These are phyloP conservation scores for Pemphigus obesinymphae DNA, from an alignment of 1,140 invertebrate species.

Conservation along the genomic window DNA sequence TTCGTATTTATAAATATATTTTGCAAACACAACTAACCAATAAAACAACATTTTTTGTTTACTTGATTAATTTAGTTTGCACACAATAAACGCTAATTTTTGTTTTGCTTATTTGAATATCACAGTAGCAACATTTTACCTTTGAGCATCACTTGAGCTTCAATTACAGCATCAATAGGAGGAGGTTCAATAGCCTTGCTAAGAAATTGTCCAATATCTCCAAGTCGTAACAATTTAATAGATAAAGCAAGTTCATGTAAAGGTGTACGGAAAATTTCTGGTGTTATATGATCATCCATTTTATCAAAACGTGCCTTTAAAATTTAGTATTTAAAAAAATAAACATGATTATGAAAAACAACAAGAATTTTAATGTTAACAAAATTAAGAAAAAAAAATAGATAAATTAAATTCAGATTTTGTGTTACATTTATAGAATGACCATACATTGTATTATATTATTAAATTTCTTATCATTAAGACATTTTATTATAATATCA, in stretches of 20 bases:
- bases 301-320: slow-evolving; percentile 61
- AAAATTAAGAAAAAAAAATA: too few species aligned
- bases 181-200: slow-evolving; percentile 91
- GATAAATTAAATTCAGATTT: too few species aligned
- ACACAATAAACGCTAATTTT: background rate
- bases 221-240: slow-evolving; percentile 81
- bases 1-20: background rate
- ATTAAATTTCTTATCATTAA: too few species aligned
- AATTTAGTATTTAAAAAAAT: slow-evolving; percentile 2
- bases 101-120: slow-evolving; percentile 8
- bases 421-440: too few species aligned
- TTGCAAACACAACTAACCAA: background rate
- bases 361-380: too few species aligned
- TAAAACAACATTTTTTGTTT: background rate
- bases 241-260: slow-evolving; percentile 83
- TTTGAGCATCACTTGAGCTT: slow-evolving; percentile 69
- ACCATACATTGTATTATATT: too few species aligned
- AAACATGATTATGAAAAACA: background rate
- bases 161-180: slow-evolving; percentile 87
- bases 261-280: slow-evolving; percentile 93
- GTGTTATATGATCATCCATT: slow-evolving; percentile 85
- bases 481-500: too few species aligned
- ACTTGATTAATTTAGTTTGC: slow-evolving; percentile 1
- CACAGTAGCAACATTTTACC: slow-evolving; percentile 49
- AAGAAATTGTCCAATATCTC: slow-evolving; percentile 85